A percentile compares a stretch with the other conserved stretches of the same genome.
Evolutionary conservation across 2,797 vertebrate genomes (phyloP).

Genomic region (Clarias laeviceps): DNA sequence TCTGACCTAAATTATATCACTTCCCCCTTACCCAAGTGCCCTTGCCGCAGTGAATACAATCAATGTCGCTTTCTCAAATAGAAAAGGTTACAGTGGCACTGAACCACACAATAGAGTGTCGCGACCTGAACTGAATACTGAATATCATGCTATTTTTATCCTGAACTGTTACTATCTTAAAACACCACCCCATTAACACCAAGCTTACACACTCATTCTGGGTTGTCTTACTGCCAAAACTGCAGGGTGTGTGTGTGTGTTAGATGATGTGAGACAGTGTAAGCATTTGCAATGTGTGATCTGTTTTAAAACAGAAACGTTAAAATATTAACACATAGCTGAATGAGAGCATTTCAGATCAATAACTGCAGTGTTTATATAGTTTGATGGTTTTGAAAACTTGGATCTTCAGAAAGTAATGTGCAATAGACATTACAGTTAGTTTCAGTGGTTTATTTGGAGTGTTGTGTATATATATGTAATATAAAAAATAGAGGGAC

Average conservation of each 20-base stretch:
- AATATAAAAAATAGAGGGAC: not conserved
- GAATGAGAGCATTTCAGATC: slow-evolving; percentile 47
- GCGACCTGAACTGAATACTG: slow-evolving; percentile 50
- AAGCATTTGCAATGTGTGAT: slow-evolving; percentile 22
- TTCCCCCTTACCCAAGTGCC: slow-evolving; percentile 37
- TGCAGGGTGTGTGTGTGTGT: not conserved
- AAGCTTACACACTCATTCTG: not conserved
- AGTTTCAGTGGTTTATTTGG: not conserved
- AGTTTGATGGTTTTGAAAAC: not conserved
- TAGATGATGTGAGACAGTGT: not conserved
- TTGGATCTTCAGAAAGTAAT: not conserved
- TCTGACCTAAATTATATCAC: slow-evolving; percentile 46
- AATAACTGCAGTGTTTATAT: slow-evolving; percentile 28
- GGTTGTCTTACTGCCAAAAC: not conserved
- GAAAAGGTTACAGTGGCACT: slow-evolving; percentile 58
- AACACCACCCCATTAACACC: slow-evolving; percentile 19
- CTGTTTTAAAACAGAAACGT: slow-evolving; percentile 45
- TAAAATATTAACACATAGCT: slow-evolving; percentile 48
- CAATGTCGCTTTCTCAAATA: slow-evolving; percentile 48
- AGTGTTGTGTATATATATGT: not conserved
- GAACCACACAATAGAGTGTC: slow-evolving; percentile 56
- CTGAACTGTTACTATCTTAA: slow-evolving; percentile 27
- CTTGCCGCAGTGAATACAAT: slow-evolving; percentile 52
- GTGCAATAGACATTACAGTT: slow-evolving; percentile 39
- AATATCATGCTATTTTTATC: slow-evolving; percentile 44